Evolutionary conservation across 1,140 invertebrate genomes (phyloP), one percentile per base, ranked within the genome.

Genomic region (Cyphomyrmex costatus): DNA sequence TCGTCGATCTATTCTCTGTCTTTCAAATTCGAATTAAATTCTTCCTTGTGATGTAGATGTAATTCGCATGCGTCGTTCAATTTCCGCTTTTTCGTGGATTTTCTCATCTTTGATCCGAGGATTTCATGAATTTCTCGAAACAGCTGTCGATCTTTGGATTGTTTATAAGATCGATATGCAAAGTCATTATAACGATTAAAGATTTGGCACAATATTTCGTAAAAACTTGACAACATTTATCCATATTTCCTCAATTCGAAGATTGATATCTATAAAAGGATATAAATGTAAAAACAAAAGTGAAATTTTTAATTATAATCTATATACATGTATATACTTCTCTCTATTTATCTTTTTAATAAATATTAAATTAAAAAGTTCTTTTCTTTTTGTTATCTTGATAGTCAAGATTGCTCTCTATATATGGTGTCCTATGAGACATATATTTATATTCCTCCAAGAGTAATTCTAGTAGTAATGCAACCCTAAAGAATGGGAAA

Each of bases 31-130:
- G 21, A 85, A 85, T 78, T 74, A 65, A 24, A 8, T 85, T 65
- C 36, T 30, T 83, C 14, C n/a, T 12, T 14, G n/a, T 27, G 36
- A 83, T 27, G 68, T 53, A 27, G 3, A 82, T 70, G 24, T 30
- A 16, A 83, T 83, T 83, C 36, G 36, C 53, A 30, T 42, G 24
- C 42, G 10, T 70, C 65, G 27, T 21, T 68, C 49, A 19, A 5
- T 46, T 74, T 61, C 61, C 68, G 53, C 24, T 71, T 73, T 46
- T 60, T 33, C 79, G 36, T 83, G 24, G 14, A 61, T 49, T n/a
- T n/a, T n/a, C 36, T 83, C 70, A 19, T 74, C 53, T 60, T 60
- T 16, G 68, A 83, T 73, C 53, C 79, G 68, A 83, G 68, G 68
- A 83, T 83, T 73, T 83, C 14, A 16, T 46, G 36, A 73, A 80